These are phyloP conservation scores for Strongylocentrotus purpuratus DNA, from an alignment of 35 echinoderm and acorn worm genomes.

Conservation along the genomic window DNA sequence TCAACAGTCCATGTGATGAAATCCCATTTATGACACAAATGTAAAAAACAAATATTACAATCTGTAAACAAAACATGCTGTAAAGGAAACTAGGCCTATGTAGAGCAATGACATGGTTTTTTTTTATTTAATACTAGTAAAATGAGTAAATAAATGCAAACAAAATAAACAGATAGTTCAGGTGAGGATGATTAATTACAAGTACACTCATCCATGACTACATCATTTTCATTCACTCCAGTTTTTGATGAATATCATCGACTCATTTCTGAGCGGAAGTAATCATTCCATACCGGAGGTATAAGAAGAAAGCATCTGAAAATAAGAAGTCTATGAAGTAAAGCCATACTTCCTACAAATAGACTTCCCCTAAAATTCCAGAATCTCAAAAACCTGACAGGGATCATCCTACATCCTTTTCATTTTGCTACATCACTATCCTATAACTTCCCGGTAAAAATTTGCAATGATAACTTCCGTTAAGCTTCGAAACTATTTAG, in stretches of 20 bases:
- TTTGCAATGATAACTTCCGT: conserved; percentile 4
- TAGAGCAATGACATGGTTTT: too few relatives aligned
- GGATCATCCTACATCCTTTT: neutral
- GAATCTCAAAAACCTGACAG: neutral
- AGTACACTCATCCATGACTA: neutral
- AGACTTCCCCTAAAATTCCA: neutral
- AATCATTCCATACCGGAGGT: neutral
- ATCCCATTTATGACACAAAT: too few relatives aligned
- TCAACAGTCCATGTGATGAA: too few relatives aligned
- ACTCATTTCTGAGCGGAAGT: neutral
- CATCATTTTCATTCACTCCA: too few relatives aligned
- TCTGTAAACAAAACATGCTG: too few relatives aligned
- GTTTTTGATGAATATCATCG: too few relatives aligned
- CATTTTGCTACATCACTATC: conserved; percentile 42
- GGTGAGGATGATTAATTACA: neutral
- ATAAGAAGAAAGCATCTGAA: neutral
- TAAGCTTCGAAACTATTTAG: neutral
- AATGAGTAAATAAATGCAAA: too few relatives aligned
- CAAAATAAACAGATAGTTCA: too few relatives aligned
- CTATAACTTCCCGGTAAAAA: neutral
- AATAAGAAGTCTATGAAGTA: neutral
- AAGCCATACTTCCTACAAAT: conserved; percentile 3
- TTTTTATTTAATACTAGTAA: too few relatives aligned
- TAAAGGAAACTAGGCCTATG: too few relatives aligned
- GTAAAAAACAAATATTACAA: too few relatives aligned